Percentiles rank a stretch among this genome's conserved stretches.
Evolutionary conservation across 2,113 vertebrate genomes (phyloP).

Genomic region (Psettodes erumei): DNA sequence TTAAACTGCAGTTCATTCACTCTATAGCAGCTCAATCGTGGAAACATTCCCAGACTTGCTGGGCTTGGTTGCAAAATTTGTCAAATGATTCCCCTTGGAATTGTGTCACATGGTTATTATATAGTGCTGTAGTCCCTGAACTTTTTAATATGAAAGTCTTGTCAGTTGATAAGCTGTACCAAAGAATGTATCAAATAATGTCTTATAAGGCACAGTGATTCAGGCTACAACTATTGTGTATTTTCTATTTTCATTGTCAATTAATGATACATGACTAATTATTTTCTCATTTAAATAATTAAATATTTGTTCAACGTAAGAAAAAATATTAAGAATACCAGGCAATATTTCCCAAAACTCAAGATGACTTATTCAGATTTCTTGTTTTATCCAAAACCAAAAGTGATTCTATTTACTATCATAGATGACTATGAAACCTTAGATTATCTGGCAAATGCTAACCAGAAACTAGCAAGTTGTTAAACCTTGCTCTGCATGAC

Average conservation of each 20-base stretch:
- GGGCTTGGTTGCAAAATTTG: constrained; percentile 10
- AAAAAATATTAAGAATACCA: no score
- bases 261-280: not conserved
- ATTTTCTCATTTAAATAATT: no score
- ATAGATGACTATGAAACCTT: no score
- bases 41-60: constrained; percentile 44
- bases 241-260: not conserved
- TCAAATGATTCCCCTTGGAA: constrained; percentile 11
- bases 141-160: constrained; percentile 9
- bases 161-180: constrained; percentile 2
- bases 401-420: no score
- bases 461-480: constrained; percentile 1
- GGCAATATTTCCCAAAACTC: no score
- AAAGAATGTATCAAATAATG: not conserved
- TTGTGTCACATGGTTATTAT: not conserved
- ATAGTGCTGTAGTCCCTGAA: not conserved
- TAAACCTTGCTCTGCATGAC: constrained; percentile 29
- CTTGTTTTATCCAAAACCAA: no score
- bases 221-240: not conserved
- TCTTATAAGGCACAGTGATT: not conserved
- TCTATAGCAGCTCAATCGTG: constrained; percentile 48
- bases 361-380: no score
- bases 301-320: no score
- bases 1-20: constrained; percentile 63
- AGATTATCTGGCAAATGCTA: not conserved